Evolutionary conservation across 2,888 invertebrate genomes (phyloP), one percentile per base, ranked within the genome.

Genomic region (Neoaliturus tenellus): DNA sequence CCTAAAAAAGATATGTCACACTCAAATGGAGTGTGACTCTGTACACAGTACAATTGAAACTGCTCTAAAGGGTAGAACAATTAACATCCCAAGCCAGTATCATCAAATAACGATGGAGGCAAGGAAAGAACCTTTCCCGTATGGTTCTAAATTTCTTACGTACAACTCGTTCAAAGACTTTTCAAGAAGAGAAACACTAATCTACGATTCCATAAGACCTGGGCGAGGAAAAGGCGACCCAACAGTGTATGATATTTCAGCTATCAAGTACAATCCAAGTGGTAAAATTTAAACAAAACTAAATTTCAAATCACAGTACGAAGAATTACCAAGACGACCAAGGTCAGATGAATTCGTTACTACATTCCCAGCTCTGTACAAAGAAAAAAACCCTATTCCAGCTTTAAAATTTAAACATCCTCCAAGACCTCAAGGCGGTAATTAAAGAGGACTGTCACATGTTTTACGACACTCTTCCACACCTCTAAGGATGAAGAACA

Each of bases 41-140:
- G 82, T 82, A 39, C 82, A 82, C 25, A 71, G 44, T 6, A 41
- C 71, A 20, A 82, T 82, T 28, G 82, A 82, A n/a, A 71, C 82
- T 12, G 44, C 48, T 8, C 31, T 82, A 31, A 71, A 82, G 48
- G 44, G 44, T 69, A 82, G 33, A 44, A 20, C 35, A 44, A 71
- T 82, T 23, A 44, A 82, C 33, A 20, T 67, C 5, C 67, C 67
- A 6, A 82, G 67, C 39, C 69, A 69, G 25, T 67, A 82, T n/a
- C 20, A 28, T 17, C 62, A 33, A 81, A 14, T 33, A 14, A 48
- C 62, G 10, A 12, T 33, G 35, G 62, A 81, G 31, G 80, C 80
- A 1, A 80, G 80, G 31, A 80, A 80, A 51, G 58, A 31, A 25
- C 62, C 81, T 23, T 67, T 62, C 41, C 67, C 81, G 14, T 81